Conservation (phyloP, 1,140 invertebrate species). For the Drosophila subobscura region DNA sequence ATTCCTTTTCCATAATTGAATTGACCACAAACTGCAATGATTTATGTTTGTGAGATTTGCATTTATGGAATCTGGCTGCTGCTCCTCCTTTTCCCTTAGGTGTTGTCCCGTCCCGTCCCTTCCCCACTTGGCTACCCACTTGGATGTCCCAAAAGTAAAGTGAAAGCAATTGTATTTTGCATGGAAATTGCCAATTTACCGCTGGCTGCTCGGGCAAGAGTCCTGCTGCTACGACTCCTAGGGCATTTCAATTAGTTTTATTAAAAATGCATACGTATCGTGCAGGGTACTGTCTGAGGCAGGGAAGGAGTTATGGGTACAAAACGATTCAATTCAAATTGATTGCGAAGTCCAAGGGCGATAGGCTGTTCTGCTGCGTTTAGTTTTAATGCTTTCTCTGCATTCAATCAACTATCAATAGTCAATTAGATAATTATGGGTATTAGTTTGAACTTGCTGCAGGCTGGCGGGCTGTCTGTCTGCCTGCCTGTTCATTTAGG, state of each 20-base stretch:
- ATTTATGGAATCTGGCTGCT: slow-evolving; percentile 43
- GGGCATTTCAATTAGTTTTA: slow-evolving; percentile 75
- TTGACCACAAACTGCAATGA: slow-evolving; percentile 47
- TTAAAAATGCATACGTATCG: slow-evolving; percentile 66
- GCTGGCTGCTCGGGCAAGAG: slow-evolving; percentile 1
- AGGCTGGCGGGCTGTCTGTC: slow-evolving; percentile 30
- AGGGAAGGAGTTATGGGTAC: slow-evolving; percentile 12
- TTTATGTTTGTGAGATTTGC: slow-evolving; percentile 51
- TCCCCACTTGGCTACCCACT: too few relatives aligned
- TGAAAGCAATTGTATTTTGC: slow-evolving; percentile 47
- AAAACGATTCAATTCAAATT: slow-evolving; percentile 61
- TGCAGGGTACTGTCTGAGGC: not conserved
- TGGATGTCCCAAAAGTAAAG: slow-evolving; percentile 22
- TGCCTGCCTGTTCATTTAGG: slow-evolving; percentile 2
- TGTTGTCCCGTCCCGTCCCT: not conserved
- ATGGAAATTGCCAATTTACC: slow-evolving; percentile 59
- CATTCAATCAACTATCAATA: slow-evolving; percentile 74
- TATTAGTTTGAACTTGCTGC: slow-evolving; percentile 26
- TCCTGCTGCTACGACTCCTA: slow-evolving; percentile 1
- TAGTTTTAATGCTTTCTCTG: slow-evolving; percentile 31
- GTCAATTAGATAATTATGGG: slow-evolving; percentile 77
- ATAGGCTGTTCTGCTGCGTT: slow-evolving; percentile 28
- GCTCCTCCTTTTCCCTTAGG: slow-evolving; percentile 13
- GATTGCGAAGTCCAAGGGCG: slow-evolving; percentile 29
- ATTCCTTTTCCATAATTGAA: slow-evolving; percentile 58